Evolutionary conservation across 2,113 vertebrate genomes (phyloP), one percentile per base, ranked within the genome.

Genomic region (Rissa tridactyla): DNA sequence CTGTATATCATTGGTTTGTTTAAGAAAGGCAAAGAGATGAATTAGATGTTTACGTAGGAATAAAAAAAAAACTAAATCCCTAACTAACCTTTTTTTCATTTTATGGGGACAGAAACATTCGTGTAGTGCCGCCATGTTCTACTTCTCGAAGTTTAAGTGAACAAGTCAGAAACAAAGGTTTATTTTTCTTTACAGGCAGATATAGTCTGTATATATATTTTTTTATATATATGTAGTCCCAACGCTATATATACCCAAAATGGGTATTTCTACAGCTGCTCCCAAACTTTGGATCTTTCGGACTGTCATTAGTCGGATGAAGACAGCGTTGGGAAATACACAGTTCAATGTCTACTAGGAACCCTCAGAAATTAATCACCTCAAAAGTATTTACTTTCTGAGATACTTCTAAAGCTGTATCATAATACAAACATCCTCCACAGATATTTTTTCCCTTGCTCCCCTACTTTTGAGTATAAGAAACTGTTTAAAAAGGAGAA

Each of bases 21-120:
- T 86, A 92, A 94, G 92, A 97, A 98, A 97, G 96, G 96, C 95
- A 98, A 97, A 95, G 94, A 94, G 85, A 98, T 96, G 38, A 92
- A 94, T 96, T 96, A 88, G 75, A 92, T 83, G 80, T 87, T 95
- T 77, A 61, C 25, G 25, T 68, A 44, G 38, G 40, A 90, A 68
- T 44, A 30, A 68, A 60, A 88, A 65, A 44, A 7, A 8, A 38
- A 9, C 38, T 38, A 38, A 65, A 10, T 1, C 13, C 30, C 16
- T 30, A 71, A 58, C 32, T 65, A 52, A 68, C 17, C 49, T 38
- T 21, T 19, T 82, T 92, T 92, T 82, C 36, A 70, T 83, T 69
- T 86, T 65, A 47, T n/a, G 61, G 47, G 46, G 65, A 94, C 86
- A 62, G 52, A 92, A 92, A 73, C n/a, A 84, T 60, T 54, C 4